Conservation (phyloP, 2,797 vertebrate species). For the Synanceia verrucosa region DNA sequence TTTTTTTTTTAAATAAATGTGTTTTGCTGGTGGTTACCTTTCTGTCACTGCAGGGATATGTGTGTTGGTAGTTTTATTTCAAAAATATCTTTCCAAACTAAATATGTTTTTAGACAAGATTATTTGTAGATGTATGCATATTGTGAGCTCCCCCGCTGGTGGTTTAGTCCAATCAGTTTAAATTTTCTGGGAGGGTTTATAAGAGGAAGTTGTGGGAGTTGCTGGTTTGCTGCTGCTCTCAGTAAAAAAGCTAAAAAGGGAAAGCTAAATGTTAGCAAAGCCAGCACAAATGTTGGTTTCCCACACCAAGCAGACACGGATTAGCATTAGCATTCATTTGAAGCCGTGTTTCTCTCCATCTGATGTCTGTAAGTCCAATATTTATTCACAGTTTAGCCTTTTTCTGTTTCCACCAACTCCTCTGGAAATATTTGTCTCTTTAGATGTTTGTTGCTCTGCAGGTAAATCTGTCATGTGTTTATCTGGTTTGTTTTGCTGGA, state of each 20-base stretch:
- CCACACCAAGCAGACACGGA: not conserved
- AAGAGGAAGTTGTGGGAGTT: not conserved
- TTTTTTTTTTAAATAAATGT: not conserved
- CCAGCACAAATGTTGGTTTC: too few species aligned
- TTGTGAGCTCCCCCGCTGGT: not conserved
- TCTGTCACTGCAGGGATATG: not conserved
- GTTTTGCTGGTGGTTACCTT: not conserved
- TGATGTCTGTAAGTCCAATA: not conserved
- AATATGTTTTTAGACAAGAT: not conserved
- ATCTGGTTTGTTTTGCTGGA: not conserved
- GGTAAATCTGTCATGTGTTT: not conserved
- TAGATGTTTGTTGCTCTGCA: not conserved
- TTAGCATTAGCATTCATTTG: not conserved
- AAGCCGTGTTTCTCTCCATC: not conserved
- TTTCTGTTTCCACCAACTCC: not conserved
- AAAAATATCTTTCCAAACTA: not conserved
- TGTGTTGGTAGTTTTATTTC: not conserved
- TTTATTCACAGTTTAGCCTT: not conserved
- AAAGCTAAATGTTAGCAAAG: not conserved
- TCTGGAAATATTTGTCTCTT: not conserved
- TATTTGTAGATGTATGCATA: not conserved
- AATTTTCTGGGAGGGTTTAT: not conserved
- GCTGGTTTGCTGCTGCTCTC: not conserved
- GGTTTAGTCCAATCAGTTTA: conserved; percentile 1
- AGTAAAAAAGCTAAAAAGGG: not conserved